Base-by-base conservation (phyloP, 2,113 vertebrate genomes). In the Bos javanicus region DNA sequence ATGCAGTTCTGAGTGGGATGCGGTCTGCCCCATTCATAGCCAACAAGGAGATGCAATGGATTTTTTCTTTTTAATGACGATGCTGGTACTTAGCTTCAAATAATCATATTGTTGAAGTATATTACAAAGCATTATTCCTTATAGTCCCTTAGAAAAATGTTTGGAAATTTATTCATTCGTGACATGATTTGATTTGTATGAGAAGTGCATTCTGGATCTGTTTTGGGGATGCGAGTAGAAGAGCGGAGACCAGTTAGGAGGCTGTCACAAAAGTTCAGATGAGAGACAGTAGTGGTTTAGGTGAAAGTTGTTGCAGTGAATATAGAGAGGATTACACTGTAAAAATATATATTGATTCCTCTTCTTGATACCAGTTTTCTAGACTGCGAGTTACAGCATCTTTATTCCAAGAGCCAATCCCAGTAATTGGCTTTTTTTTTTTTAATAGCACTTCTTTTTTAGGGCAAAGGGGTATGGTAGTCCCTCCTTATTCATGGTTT, bases 131-230 rank as follows among this genome's bases (percentile, higher is more conserved):
- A 60, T 83, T 92, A 43, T 90, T 91, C 36, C 78, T 92, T 97
- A 56, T 80, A 43, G 7, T 15, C 25, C 11, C 50, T n/a, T 87
- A 84, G 93, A 89, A 85, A 95, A 90, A 17, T 95, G 36, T 57
- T 74, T 94, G 48, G 78, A 90, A 94, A 64, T 86, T 11, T 93
- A 52, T 48, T 96, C 28, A 74, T 81, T 97, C 67, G 39, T 96
- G 39, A 46, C 64, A 50, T 36, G 6, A 88, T 92, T 92, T 56
- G 26, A 3, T 85, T 94, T 89, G 7, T 76, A 90, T 94, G 25
- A 59, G 78, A 93, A 82, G 56, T 76, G 10, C 59, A 36, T 78
- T 91, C 60, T 92, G 21, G n/a, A 7, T 95, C 2, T 84, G 23
- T 59, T 15, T 28, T 43, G 9, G 39, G 19, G 78, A 87, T 78